Evolutionary conservation across 2,797 vertebrate genomes (phyloP), one percentile per base, ranked within the genome.

Genomic region (Cossypha heuglini): DNA sequence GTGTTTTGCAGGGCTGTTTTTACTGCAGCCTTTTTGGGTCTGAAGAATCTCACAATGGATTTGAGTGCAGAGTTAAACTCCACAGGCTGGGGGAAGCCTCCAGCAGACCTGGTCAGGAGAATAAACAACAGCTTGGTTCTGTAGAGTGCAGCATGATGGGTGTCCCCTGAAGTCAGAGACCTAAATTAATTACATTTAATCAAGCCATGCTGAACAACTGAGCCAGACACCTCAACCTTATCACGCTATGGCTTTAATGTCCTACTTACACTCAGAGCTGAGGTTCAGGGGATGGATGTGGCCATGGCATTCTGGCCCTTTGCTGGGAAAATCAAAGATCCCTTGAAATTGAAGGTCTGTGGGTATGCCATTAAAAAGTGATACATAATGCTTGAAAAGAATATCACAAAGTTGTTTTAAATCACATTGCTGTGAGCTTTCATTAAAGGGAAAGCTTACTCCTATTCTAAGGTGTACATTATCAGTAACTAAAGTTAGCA

Each of bases 181-280:
- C 88, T 80, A 94, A 97, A 97, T 97, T 97, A 97, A 96, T 97
- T 96, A 90, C 80, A 57, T 97, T 97, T 97, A 98, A 97, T 97
- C 97, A 97, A 96, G 94, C 90, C 96, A 86, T 82, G 92, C 96
- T 96, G 96, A 97, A 94, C 84, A 97, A 62, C 28, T 18, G 95
- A 97, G 94, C 86, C 31, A 72, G 87, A 86, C 85, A 89, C 93
- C 85, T 95, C 94, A 91, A 87, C 91, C 92, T 73, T 94, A 77
- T 93, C 68, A 54, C n/a, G 81, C 85, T 82, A 54, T 59, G 9
- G 8, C 82, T 96, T 97, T 97, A 91, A 94, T 96, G 94, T 97
- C 93, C 91, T 94, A 78, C 94, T 97, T 94, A 87, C 28, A 82
- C 58, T 77, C 81, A 37, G 86, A 86, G 93, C 82, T 57, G 93